phyloP scores from a whole-genome alignment of 1,140 invertebrate species.

The Vanessa tameamea region DNA sequence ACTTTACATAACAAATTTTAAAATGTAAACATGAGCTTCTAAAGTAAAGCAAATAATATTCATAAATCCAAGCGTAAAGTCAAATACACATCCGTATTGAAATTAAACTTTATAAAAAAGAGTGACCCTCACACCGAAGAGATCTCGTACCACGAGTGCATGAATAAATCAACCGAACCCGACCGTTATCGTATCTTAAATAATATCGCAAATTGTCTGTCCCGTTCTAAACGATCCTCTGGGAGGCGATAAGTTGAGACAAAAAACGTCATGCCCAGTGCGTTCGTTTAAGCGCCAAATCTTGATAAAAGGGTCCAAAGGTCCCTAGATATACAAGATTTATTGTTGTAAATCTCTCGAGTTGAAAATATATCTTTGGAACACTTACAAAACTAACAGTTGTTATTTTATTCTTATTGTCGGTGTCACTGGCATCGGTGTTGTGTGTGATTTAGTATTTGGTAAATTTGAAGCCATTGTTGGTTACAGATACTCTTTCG shows the following conservation, averaged over 20 bases:
- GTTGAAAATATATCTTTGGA: constrained; percentile 52
- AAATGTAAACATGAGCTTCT: background rate
- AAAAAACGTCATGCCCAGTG: constrained; percentile 35
- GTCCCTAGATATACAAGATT: constrained; percentile 54
- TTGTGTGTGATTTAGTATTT: constrained; percentile 6
- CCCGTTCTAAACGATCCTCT: constrained; percentile 34
- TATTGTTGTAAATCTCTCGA: constrained; percentile 53
- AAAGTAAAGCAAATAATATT: constrained; percentile 12
- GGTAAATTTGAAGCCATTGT: background rate
- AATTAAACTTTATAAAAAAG: constrained; percentile 12
- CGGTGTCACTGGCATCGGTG: background rate
- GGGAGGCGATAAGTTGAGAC: constrained; percentile 40
- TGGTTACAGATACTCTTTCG: background rate
- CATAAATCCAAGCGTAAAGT: constrained; percentile 11
- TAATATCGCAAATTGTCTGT: constrained; percentile 28
- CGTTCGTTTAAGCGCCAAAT: constrained; percentile 43
- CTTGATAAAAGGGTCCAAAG: constrained; percentile 56
- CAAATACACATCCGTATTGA: constrained; percentile 14
- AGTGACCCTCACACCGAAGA: constrained; percentile 5
- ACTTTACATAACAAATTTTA: background rate
- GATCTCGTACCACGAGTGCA: constrained; percentile 1
- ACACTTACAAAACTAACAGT: constrained; percentile 27
- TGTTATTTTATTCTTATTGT: constrained; percentile 24
- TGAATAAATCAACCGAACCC: constrained; percentile 31
- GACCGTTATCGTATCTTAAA: constrained; percentile 30